These are phyloP conservation scores for Trachemys scripta DNA, from an alignment of 2,113 vertebrate species.

Conservation along the genomic window DNA sequence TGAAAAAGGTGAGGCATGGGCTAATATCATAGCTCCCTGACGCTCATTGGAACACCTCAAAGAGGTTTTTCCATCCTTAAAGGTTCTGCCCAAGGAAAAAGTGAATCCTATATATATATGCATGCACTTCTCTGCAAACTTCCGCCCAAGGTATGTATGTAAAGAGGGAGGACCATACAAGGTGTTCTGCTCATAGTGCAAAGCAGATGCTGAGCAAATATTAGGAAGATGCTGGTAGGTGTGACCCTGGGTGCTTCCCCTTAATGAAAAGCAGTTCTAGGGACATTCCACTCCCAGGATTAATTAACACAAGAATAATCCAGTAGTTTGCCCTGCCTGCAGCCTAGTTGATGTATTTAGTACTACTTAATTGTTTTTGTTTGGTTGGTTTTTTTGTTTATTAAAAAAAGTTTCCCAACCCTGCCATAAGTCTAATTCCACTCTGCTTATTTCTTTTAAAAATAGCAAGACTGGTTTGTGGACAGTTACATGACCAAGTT, in stretches of 20 bases:
- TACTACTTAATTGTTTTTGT: not conserved
- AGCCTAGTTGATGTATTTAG: not conserved
- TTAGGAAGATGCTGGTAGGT: not conserved
- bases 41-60: not conserved
- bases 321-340: not conserved
- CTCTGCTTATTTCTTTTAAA: not conserved
- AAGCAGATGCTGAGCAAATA: not conserved
- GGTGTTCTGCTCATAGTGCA: not conserved
- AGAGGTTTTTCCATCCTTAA: not conserved
- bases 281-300: not conserved
- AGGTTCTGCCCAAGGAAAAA: not conserved
- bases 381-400: no score
- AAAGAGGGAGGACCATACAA: not conserved
- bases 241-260: not conserved
- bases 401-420: not conserved
- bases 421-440: not conserved
- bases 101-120: not conserved
- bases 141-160: not conserved
- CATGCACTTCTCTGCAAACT: not conserved
- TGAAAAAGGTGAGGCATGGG: fast-evolving
- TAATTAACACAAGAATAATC: not conserved
- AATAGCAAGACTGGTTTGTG: not conserved
- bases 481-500: not conserved
- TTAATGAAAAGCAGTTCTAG: not conserved
- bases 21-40: not conserved